These are phyloP conservation scores for Copidosoma aretas DNA, from an alignment of 2,888 invertebrate species.

Conservation along the genomic window DNA sequence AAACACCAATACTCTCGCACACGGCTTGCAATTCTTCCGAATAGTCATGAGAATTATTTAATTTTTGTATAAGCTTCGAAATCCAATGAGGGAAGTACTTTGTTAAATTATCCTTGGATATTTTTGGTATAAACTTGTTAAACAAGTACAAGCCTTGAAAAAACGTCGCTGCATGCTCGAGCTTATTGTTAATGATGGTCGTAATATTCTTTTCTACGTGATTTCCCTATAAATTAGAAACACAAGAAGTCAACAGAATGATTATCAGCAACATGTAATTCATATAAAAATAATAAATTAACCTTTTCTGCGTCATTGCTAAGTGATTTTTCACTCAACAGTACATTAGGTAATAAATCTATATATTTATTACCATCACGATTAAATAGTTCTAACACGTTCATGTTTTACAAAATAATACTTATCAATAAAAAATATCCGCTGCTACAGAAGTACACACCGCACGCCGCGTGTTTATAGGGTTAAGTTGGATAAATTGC, in stretches of 20 bases:
- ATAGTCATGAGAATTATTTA: slow-evolving; percentile 49
- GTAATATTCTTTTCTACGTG: background rate
- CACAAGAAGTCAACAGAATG: too few species aligned
- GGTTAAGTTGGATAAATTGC: background rate
- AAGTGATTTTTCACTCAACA: background rate
- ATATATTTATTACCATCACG: background rate
- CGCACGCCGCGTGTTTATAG: background rate
- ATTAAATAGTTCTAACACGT: background rate
- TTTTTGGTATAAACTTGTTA: slow-evolving; percentile 43
- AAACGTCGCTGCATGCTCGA: slow-evolving; percentile 42
- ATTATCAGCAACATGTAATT: too few species aligned
- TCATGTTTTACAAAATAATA: background rate
- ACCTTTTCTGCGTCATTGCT: too few species aligned
- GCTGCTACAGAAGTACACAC: too few species aligned
- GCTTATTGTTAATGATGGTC: background rate
- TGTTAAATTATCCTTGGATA: slow-evolving; percentile 46
- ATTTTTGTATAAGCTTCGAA: slow-evolving; percentile 48
- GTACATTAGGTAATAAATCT: background rate
- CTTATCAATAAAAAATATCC: too few species aligned
- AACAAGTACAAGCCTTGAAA: slow-evolving; percentile 49
- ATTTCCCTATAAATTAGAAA: background rate
- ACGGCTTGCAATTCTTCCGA: slow-evolving; percentile 45
- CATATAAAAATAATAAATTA: too few species aligned
- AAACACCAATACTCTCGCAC: slow-evolving; percentile 47
- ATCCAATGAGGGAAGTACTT: slow-evolving; percentile 55